A percentile compares a stretch with the other conserved stretches of the same genome.
Conservation (phyloP, 2,888 invertebrate species). For the Entomobrya multifasciata region DNA sequence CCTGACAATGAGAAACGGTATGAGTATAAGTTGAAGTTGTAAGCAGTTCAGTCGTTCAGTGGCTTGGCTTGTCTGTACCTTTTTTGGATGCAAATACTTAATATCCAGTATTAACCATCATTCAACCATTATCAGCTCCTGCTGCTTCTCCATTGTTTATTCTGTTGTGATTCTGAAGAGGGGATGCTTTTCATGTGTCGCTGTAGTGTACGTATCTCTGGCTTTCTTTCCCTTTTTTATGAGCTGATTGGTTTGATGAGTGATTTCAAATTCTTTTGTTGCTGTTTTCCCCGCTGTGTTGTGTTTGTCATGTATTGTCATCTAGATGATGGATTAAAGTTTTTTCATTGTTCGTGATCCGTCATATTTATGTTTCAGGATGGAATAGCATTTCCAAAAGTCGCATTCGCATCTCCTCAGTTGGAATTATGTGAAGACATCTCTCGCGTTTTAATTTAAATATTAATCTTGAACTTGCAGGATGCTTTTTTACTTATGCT, state of each 20-base stretch:
- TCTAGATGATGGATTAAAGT: conserved; percentile 70
- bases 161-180: conserved; percentile 61
- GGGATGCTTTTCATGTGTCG: too few species aligned
- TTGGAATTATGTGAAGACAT: neutral
- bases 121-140: conserved; percentile 38
- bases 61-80: too few species aligned
- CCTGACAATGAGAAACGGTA: too few species aligned
- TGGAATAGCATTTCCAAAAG: conserved; percentile 42
- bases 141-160: conserved; percentile 48
- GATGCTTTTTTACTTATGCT: too few species aligned
- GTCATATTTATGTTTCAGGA: conserved; percentile 17
- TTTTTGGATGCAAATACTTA: conserved; percentile 9
- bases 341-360: conserved; percentile 64
- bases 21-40: too few species aligned
- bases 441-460: conserved; percentile 32
- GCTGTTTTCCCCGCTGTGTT: conserved; percentile 64
- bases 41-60: too few species aligned
- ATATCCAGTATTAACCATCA: conserved; percentile 44
- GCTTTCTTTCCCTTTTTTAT: conserved; percentile 1
- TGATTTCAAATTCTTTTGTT: conserved; percentile 55
- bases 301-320: conserved; percentile 68
- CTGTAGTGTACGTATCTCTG: too few species aligned
- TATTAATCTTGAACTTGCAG: conserved; percentile 12
- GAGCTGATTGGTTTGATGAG: conserved; percentile 40
- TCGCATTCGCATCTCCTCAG: conserved; percentile 31